Base-by-base conservation (phyloP, 2,113 vertebrate genomes). In the Pseudorectes ferrugineus region DNA sequence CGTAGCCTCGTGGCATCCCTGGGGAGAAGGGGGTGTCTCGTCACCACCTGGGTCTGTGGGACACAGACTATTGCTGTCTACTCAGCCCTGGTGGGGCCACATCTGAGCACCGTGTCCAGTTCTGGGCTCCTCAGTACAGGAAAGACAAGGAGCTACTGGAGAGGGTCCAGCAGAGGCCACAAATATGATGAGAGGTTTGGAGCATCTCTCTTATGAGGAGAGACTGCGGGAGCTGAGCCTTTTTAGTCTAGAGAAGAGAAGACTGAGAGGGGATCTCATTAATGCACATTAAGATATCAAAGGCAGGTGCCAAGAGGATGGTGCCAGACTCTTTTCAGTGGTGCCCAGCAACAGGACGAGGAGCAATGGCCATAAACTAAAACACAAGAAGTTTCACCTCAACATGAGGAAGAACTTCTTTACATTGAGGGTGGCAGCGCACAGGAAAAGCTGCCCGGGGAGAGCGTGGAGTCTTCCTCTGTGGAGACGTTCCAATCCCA, bases 201-300 rank as follows among this genome's bases (percentile, higher is more conserved):
- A 72, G 43, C 43, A 16, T 51, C 15, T 28, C 45, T 51, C 14
- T 33, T 3, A 8, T 0, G 10, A 33, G 31, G 31, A 43, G 19
- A 38, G 16, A 29, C 36, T 67, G n/a, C 0, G 0, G 7, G 31
- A 73, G 58, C 22, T 36, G 35, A 12, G 22, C 31, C 23, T 3
- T 9, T 25, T 66, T 8, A 17, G 13, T 21, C 12, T 14, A n/a
- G n/a, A n/a, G n/a, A n/a, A 21, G 9, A n/a, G 36, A n/a, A 23
- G 61, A 25, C 22, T 8, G 43, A 58, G 22, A 28, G 26, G 22
- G 33, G 4, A 11, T 38, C 14, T 78, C 38, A 7, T 62, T 26
- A 54, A 46, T 8, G 16, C n/a, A 25, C 17, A 15, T 10, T 12
- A 67, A 14, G 1, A n/a, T n/a, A 13, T 21, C 38, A n/a, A 59